Percentiles rank a stretch among this genome's conserved stretches.
phyloP scores from a whole-genome alignment of 92 coral and sea anemone species.

The Meandrina meandrites region DNA sequence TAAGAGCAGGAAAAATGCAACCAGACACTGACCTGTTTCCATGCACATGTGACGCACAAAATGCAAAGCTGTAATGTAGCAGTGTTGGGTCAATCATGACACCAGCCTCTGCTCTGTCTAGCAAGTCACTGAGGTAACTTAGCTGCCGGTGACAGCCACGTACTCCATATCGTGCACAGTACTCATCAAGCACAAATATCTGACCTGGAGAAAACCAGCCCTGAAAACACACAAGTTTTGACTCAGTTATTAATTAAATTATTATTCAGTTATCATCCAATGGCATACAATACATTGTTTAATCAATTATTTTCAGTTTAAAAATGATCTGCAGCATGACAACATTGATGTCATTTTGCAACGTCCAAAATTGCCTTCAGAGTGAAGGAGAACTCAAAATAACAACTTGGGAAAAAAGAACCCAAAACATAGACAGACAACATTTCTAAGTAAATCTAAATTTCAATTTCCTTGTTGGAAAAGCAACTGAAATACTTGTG shows the following conservation, averaged over 20 bases:
- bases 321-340: not conserved
- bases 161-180: constrained; percentile 96
- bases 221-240: constrained; percentile 36
- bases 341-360: not conserved
- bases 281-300: not conserved
- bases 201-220: constrained; percentile 99
- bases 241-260: not conserved
- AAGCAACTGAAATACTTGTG: no score
- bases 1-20: no score
- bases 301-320: not conserved
- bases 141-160: constrained; percentile 98
- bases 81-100: constrained; percentile 96
- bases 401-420: no score
- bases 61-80: constrained; percentile 97
- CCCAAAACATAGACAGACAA: no score
- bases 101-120: constrained; percentile 94
- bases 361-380: no score
- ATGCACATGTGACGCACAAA: constrained; percentile 98
- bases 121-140: constrained; percentile 82
- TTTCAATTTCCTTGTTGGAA: no score
- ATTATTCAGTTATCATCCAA: no score
- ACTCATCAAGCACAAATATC: constrained; percentile 95
- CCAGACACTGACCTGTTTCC: constrained; percentile 99
- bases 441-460: no score
- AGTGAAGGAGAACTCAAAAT: no score